phyloP scores from a whole-genome alignment of 2,888 invertebrate genomes.

The Dyspetes luteomarginatus region DNA sequence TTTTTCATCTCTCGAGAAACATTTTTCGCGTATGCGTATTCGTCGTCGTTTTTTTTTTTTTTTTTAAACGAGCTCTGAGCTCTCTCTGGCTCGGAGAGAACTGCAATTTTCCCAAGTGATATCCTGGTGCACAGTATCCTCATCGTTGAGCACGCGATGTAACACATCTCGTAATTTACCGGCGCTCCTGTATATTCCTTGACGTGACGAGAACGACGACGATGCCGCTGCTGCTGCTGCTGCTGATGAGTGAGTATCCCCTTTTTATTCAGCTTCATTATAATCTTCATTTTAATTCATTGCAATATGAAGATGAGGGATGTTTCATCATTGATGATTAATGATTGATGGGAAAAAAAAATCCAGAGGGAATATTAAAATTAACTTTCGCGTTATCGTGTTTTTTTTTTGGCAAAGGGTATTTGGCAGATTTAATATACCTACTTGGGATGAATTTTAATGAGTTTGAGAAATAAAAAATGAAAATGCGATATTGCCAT shows the following conservation, averaged over 20 bases:
- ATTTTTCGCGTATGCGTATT: slow-evolving; percentile 12
- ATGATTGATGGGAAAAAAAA: too few relatives aligned
- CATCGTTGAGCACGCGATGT: slow-evolving; percentile 20
- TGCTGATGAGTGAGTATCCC: slow-evolving; percentile 10
- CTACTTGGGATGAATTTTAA: too few relatives aligned
- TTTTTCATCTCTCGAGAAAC: neutral
- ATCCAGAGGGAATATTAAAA: too few relatives aligned
- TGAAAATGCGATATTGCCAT: too few relatives aligned
- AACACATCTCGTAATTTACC: slow-evolving; percentile 26
- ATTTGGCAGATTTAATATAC: too few relatives aligned
- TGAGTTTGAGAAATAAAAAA: too few relatives aligned
- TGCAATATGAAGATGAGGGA: too few relatives aligned
- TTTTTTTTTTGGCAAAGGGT: too few relatives aligned
- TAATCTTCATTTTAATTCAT: neutral
- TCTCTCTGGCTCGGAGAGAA: slow-evolving; percentile 2
- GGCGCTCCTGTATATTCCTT: slow-evolving; percentile 1
- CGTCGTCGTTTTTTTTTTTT: neutral
- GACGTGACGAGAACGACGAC: slow-evolving; percentile 4
- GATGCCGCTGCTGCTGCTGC: slow-evolving; percentile 16
- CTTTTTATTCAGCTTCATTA: neutral
- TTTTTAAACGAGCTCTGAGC: neutral
- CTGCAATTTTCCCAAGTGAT: slow-evolving; percentile 65
- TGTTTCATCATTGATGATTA: too few relatives aligned
- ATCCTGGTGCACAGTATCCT: slow-evolving; percentile 38
- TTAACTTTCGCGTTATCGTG: too few relatives aligned